Conservation (phyloP, 2,113 vertebrate genomes). For the Sturnus vulgaris region DNA sequence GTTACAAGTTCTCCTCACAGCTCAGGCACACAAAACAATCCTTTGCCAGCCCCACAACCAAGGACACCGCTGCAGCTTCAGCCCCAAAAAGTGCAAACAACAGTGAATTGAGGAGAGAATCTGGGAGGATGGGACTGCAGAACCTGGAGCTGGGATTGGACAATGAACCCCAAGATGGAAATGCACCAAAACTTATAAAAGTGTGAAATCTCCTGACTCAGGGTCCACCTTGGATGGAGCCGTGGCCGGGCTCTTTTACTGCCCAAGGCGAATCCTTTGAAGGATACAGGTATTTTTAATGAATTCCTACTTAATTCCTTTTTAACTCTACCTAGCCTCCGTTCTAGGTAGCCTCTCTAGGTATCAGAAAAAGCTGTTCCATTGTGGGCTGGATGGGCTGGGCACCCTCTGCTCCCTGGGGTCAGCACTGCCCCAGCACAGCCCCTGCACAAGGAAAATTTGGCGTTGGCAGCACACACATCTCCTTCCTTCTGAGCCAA, state of each 20-base stretch:
- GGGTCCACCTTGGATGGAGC: too few relatives aligned
- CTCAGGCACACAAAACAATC: not conserved
- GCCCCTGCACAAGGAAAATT: not conserved
- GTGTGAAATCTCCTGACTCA: not conserved
- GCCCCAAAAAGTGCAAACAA: not conserved
- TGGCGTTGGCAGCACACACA: not conserved
- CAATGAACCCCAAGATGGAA: not conserved
- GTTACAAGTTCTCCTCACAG: not conserved
- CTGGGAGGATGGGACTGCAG: not conserved
- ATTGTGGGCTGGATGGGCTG: not conserved
- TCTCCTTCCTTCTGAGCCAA: not conserved
- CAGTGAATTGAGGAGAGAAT: not conserved
- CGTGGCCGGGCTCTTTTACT: not conserved
- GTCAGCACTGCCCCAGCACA: rapidly evolving
- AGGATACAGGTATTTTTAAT: not conserved
- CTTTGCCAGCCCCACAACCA: not conserved
- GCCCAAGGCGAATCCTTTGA: not conserved
- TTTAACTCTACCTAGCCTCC: not conserved
- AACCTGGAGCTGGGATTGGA: not conserved
- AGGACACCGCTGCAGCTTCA: not conserved
- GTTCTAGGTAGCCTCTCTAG: not conserved
- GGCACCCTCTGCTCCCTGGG: not conserved
- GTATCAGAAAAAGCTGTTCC: not conserved
- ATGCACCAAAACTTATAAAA: not conserved
- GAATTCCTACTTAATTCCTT: not conserved